Base-by-base conservation (phyloP, 1,140 invertebrate genomes). In the Drosophila varians region DNA sequence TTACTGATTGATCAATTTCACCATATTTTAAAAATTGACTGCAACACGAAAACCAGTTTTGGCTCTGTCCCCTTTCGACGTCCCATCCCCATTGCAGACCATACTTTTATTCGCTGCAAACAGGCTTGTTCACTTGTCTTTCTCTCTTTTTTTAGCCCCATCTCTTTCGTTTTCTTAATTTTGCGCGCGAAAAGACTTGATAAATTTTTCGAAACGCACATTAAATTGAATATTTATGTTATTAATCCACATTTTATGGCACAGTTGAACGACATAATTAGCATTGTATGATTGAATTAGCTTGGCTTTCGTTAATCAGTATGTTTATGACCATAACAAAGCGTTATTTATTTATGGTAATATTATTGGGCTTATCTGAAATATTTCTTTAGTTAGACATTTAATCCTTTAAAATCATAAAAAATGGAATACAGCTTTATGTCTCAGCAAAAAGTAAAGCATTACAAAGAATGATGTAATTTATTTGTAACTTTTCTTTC, bases 1-100 rank as follows among this genome's bases (percentile, higher is more conserved):
- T 31, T 34, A 52, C 36, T 40, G 34, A 61, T 31, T 43, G 21
- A 55, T 57, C 31, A 76, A 83, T 82, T 83, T 83, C 78, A 77
- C 64, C 69, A 83, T 71, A 70, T 74, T 61, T 60, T 23, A 36
- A 53, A 66, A 60, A 74, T 40, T 51, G 31, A 57, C 28, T 61
- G 19, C 38, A 43, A 28, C 52, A 40, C 53, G 31, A 45, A 34
- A 83, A 74, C 78, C 54, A 48, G 74, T 84, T 74, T 64, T 26
- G 4, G 40, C 25, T 36, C 18, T 31, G 18, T 4, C 47, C 28
- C 21, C 19, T 19, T n/a, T 8, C 31, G 16, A 47, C 23, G 1
- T 12, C 47, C 23, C 45, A 23, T 25, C 36, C 52, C 21, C 19
- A 12, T 43, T 47, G 47, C 56, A 45, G 62, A 23, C 34, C 26